Evolutionary conservation across 23 tunicate species (phyloP).

Genomic region (Pegea sp.): DNA sequence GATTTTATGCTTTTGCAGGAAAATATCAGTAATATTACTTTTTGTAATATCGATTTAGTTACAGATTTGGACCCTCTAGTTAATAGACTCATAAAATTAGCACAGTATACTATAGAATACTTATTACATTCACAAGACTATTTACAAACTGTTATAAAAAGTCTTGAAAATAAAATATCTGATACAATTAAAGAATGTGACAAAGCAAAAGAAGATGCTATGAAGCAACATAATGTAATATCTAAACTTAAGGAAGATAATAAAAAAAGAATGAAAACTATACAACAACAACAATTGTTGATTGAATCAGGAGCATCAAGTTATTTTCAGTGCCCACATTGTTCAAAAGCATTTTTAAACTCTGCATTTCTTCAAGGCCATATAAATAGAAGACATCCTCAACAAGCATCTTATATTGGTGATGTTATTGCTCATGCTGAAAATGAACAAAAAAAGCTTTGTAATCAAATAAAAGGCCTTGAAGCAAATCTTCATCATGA

Average conservation of each 20-base stretch:
- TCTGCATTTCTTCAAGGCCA: conserved; percentile 93
- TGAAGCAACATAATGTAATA: conserved; percentile 21
- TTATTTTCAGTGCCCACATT: conserved; percentile 94
- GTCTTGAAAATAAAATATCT: conserved; percentile 23
- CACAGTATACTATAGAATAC: conserved; percentile 90
- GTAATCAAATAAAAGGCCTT: conserved; percentile 20
- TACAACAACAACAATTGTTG: conserved; percentile 77
- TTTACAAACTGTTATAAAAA: conserved; percentile 39
- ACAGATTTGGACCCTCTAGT: conserved; percentile 71
- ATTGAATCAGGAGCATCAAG: conserved; percentile 90
- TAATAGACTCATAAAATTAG: conserved; percentile 61
- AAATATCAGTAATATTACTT: conserved; percentile 62
- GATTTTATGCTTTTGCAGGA: conserved; percentile 81
- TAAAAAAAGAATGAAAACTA: conserved; percentile 72
- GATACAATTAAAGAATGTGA: conserved; percentile 14
- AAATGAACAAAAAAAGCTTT: conserved; percentile 39
- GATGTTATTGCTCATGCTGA: conserved; percentile 89
- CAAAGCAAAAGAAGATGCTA: conserved; percentile 11
- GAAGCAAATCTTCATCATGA: conserved; percentile 50
- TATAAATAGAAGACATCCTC: conserved; percentile 86
- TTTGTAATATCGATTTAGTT: conserved; percentile 84
- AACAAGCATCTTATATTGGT: conserved; percentile 70
- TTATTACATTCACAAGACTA: conserved; percentile 94
- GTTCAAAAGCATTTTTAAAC: conserved; percentile 91
- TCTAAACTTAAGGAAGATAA: conserved; percentile 55